These are phyloP conservation scores for Otocyon megalotis DNA, from an alignment of 2,113 vertebrate species.

Conservation along the genomic window DNA sequence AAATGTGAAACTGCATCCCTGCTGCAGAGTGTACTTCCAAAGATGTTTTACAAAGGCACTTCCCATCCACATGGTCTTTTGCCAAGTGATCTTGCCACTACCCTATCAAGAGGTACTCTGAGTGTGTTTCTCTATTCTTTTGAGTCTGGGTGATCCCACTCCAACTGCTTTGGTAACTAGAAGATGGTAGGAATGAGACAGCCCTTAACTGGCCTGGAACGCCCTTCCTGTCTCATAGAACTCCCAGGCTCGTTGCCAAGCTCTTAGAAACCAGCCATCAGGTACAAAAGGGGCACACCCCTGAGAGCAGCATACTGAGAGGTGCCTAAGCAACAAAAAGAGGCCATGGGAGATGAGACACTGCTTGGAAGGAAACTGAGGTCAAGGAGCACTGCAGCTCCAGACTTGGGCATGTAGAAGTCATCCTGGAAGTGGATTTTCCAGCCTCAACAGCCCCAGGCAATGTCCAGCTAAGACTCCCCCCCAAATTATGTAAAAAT, in stretches of 20 bases:
- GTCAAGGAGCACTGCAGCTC: background rate
- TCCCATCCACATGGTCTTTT: background rate
- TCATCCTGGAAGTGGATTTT: background rate
- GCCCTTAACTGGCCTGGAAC: background rate
- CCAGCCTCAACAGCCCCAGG: background rate
- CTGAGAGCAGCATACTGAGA: background rate
- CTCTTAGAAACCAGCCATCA: background rate
- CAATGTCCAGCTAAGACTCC: background rate
- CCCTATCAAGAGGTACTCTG: background rate
- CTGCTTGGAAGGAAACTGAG: background rate
- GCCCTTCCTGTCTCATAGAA: background rate
- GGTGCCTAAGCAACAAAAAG: background rate
- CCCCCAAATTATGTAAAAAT: background rate
- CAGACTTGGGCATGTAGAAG: background rate
- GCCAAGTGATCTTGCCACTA: background rate
- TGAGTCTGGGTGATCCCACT: background rate
- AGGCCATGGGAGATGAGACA: background rate
- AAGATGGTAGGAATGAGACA: background rate
- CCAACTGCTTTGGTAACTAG: background rate
- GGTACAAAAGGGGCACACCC: background rate
- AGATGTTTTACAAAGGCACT: background rate
- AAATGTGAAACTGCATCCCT: background rate
- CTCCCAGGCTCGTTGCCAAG: background rate
- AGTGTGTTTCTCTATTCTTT: background rate
- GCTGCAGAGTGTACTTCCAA: background rate